These are phyloP conservation scores for Ommatoiulus sabulosus DNA, from an alignment of 2,888 invertebrate species.

Conservation along the genomic window DNA sequence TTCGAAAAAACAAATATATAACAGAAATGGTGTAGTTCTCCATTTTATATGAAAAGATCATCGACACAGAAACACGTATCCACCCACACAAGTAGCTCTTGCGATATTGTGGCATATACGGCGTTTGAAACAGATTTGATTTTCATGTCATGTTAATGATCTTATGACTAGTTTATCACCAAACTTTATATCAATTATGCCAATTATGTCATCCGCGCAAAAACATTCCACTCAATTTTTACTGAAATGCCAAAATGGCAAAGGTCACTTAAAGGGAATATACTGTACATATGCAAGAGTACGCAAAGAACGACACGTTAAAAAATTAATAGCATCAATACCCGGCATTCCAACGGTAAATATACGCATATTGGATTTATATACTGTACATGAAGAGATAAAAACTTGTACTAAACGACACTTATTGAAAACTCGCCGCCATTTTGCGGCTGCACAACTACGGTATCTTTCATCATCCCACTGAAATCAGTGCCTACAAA, in stretches of 20 bases:
- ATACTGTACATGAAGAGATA: constrained; percentile 9
- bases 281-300: constrained; percentile 11
- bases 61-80: too few relatives aligned
- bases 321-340: constrained; percentile 19
- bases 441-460: background rate
- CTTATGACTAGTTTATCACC: background rate
- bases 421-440: background rate
- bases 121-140: background rate
- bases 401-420: constrained; percentile 29
- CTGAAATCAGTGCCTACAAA: background rate
- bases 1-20: background rate
- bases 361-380: constrained; percentile 21
- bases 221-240: constrained; percentile 8
- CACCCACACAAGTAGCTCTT: background rate
- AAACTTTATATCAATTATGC: background rate
- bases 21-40: background rate
- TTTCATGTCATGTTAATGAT: background rate
- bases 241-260: constrained; percentile 44
- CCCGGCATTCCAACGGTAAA: constrained; percentile 47
- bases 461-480: background rate
- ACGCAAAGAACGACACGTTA: constrained; percentile 17
- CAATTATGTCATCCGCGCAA: background rate
- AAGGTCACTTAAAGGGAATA: constrained; percentile 47
- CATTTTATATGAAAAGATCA: background rate
- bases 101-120: background rate